These are phyloP conservation scores for Parnassius orleans DNA, from an alignment of 2,888 invertebrate genomes.

Conservation along the genomic window DNA sequence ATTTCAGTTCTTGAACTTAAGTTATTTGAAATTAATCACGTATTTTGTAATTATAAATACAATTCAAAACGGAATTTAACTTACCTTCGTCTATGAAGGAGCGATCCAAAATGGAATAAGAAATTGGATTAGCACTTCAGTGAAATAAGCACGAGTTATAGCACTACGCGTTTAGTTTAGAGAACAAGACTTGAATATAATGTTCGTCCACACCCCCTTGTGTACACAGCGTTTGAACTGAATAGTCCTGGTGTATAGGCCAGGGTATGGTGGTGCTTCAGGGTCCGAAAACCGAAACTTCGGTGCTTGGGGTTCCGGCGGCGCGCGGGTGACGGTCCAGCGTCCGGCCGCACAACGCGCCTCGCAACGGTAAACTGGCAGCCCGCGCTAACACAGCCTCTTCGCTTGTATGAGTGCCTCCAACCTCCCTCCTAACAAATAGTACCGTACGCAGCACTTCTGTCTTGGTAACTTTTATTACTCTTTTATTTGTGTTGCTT, in stretches of 20 bases:
- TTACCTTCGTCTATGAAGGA: constrained; percentile 62
- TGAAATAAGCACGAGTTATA: constrained; percentile 73
- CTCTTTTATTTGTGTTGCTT: constrained; percentile 69
- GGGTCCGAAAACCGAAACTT: constrained; percentile 45
- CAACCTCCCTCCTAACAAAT: constrained; percentile 79
- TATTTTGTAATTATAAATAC: too few relatives aligned
- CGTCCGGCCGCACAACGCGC: constrained; percentile 80
- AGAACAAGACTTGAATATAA: constrained; percentile 48
- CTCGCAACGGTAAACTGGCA: constrained; percentile 81
- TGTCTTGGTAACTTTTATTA: constrained; percentile 78
- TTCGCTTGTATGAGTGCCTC: constrained; percentile 76
- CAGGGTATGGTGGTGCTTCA: constrained; percentile 41
- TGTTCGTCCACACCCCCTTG: constrained; percentile 52
- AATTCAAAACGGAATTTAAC: constrained; percentile 35
- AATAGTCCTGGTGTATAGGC: constrained; percentile 47
- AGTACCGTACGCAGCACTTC: constrained; percentile 77
- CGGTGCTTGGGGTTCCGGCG: constrained; percentile 61
- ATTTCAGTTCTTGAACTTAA: too few relatives aligned
- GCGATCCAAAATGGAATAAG: constrained; percentile 74
- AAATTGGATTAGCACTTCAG: constrained; percentile 74
- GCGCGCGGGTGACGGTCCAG: constrained; percentile 70
- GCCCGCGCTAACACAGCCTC: constrained; percentile 72
- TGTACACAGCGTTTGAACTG: constrained; percentile 50
- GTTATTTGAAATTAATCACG: too few relatives aligned
- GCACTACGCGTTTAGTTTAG: constrained; percentile 68